Evolutionary conservation across 1,140 invertebrate species (phyloP).

Genomic region (Olivierus martensii): DNA sequence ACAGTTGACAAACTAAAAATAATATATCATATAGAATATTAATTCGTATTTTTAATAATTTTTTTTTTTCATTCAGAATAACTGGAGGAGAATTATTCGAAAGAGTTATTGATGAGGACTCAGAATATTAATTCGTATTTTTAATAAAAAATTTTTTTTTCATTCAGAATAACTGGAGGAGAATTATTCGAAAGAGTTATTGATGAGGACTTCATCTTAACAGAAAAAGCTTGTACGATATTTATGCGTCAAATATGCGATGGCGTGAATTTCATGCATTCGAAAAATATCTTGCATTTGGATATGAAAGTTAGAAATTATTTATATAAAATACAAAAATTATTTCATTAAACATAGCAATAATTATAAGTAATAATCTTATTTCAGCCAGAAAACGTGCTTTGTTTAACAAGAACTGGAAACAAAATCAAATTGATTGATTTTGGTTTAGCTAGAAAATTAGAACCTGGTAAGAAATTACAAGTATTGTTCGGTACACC

Average conservation of each 20-base stretch:
- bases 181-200: slow-evolving; percentile 97
- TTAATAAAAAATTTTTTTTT: no score
- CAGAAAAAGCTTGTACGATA: slow-evolving; percentile 84
- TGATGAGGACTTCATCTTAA: slow-evolving; percentile 92
- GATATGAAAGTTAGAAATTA: slow-evolving; percentile 36
- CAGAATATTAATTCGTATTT: no score
- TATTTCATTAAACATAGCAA: no score
- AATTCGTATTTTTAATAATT: no score
- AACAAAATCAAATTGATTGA: slow-evolving; percentile 97
- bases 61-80: no score
- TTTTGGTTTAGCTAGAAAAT: slow-evolving; percentile 86
- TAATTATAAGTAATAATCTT: no score
- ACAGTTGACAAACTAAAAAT: no score
- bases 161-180: slow-evolving; percentile 90
- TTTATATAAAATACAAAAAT: not conserved
- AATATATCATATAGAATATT: no score
- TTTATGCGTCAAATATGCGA: slow-evolving; percentile 97
- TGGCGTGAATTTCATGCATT: slow-evolving; percentile 90
- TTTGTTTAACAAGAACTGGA: slow-evolving; percentile 84
- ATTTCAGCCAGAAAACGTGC: slow-evolving; percentile 88
- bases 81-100: slow-evolving; percentile 96
- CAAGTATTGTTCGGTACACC: slow-evolving; percentile 78
- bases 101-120: slow-evolving; percentile 94
- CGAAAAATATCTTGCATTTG: slow-evolving; percentile 93
- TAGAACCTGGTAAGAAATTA: slow-evolving; percentile 79